A percentile compares a stretch with the other conserved stretches of the same genome.
Evolutionary conservation across 2,888 invertebrate species (phyloP).

Genomic region (Dynastes tityus): DNA sequence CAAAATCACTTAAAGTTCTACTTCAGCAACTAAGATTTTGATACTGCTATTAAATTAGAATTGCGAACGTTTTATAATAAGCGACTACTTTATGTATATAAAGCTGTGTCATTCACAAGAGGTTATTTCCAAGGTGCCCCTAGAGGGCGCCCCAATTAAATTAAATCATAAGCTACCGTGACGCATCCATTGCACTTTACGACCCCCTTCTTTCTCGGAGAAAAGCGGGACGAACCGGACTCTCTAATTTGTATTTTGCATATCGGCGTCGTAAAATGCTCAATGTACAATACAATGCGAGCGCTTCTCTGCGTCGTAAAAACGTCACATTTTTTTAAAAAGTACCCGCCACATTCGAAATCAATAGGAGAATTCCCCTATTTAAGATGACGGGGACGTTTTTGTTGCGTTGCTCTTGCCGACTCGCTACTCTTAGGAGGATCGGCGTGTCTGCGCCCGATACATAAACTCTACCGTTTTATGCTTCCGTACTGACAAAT

Average conservation of each 20-base stretch:
- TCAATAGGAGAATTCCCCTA: conserved; percentile 13
- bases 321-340: conserved; percentile 5
- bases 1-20: background rate
- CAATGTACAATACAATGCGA: conserved; percentile 11
- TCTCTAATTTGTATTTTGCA: conserved; percentile 9
- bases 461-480: conserved; percentile 43
- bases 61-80: background rate
- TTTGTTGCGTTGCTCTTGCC: background rate
- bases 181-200: background rate
- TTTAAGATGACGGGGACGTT: conserved; percentile 6
- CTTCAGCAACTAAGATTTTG: background rate
- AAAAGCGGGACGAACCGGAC: background rate
- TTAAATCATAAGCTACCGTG: conserved; percentile 1
- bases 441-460: background rate
- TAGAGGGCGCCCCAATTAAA: background rate
- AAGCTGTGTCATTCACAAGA: background rate
- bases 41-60: background rate
- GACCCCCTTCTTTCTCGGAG: background rate
- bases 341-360: conserved; percentile 8
- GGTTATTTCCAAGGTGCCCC: background rate
- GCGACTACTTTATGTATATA: background rate
- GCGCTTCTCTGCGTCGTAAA: background rate
- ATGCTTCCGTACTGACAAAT: conserved; percentile 38
- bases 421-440: background rate
- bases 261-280: conserved; percentile 3